These are phyloP conservation scores for Epistrophella euchroma DNA, from an alignment of 2,888 invertebrate genomes.

Conservation along the genomic window DNA sequence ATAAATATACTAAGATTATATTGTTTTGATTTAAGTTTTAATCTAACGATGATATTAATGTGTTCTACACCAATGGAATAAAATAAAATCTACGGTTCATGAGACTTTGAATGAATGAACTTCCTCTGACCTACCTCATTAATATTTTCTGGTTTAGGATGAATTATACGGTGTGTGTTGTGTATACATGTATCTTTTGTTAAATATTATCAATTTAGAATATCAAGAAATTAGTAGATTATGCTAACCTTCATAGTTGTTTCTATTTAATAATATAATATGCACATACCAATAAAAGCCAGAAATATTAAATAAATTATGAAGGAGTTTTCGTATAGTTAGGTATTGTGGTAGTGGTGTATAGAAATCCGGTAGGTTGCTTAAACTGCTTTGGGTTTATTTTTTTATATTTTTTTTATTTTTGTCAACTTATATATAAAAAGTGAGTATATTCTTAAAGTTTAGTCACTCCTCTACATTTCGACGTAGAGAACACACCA, in stretches of 20 bases:
- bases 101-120: constrained; percentile 29
- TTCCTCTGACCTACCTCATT: constrained; percentile 66
- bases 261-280: constrained; percentile 53
- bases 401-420: constrained; percentile 15
- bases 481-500: constrained; percentile 45
- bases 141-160: constrained; percentile 30
- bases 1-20: constrained; percentile 14
- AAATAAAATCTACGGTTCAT: neutral
- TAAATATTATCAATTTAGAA: constrained; percentile 33
- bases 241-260: constrained; percentile 37
- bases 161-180: neutral
- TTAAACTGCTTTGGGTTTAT: constrained; percentile 9
- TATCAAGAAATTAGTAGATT: constrained; percentile 28
- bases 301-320: constrained; percentile 41
- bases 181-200: neutral
- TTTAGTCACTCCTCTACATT: constrained; percentile 43
- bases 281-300: constrained; percentile 29
- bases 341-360: constrained; percentile 20
- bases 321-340: constrained; percentile 43
- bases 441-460: constrained; percentile 42
- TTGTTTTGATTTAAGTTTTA: constrained; percentile 10
- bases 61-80: neutral
- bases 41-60: neutral
- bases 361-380: constrained; percentile 49
- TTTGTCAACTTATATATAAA: constrained; percentile 66